phyloP scores from a whole-genome alignment of 2,113 vertebrate genomes.

The Gyps fulvus region DNA sequence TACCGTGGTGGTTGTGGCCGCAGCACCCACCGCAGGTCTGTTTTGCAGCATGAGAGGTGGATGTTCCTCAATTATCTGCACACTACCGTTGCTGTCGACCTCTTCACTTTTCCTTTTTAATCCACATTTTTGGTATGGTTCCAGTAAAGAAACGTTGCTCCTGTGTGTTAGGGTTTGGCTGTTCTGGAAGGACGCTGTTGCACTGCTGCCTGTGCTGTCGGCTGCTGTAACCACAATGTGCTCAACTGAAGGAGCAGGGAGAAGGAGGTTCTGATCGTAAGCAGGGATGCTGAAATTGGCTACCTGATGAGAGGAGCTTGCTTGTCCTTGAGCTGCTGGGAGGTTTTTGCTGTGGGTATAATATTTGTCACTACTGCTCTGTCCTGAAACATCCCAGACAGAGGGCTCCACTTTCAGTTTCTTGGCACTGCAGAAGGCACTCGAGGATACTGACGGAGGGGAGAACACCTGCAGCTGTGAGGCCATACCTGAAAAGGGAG shows the following conservation, averaged over 20 bases:
- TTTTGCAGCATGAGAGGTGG: slow-evolving; percentile 95
- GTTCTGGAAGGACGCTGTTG: slow-evolving; percentile 81
- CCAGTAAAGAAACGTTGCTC: slow-evolving; percentile 84
- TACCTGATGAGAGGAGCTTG: slow-evolving; percentile 86
- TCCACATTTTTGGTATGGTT: slow-evolving; percentile 90
- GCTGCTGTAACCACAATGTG: slow-evolving; percentile 94
- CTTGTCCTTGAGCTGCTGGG: slow-evolving; percentile 80
- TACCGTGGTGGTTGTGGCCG: slow-evolving; percentile 89
- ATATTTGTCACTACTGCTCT: slow-evolving; percentile 86
- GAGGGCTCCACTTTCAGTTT: slow-evolving; percentile 96
- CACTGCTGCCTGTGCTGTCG: slow-evolving; percentile 89
- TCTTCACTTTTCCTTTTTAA: slow-evolving; percentile 98
- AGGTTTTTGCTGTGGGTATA: slow-evolving; percentile 86
- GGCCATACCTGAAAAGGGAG: slow-evolving; percentile 83
- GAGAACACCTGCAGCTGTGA: slow-evolving; percentile 97
- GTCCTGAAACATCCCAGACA: slow-evolving; percentile 89
- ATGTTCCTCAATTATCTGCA: slow-evolving; percentile 97
- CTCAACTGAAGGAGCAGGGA: slow-evolving; percentile 76
- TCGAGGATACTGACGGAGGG: slow-evolving; percentile 95
- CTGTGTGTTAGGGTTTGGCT: slow-evolving; percentile 78
- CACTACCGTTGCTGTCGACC: slow-evolving; percentile 96
- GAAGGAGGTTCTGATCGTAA: slow-evolving; percentile 85
- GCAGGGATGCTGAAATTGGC: slow-evolving; percentile 85
- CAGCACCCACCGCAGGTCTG: slow-evolving; percentile 86
- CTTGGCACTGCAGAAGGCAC: slow-evolving; percentile 94